These are phyloP conservation scores for Triplophysa yarkandensis DNA, from an alignment of 2,797 vertebrate genomes.

Conservation along the genomic window DNA sequence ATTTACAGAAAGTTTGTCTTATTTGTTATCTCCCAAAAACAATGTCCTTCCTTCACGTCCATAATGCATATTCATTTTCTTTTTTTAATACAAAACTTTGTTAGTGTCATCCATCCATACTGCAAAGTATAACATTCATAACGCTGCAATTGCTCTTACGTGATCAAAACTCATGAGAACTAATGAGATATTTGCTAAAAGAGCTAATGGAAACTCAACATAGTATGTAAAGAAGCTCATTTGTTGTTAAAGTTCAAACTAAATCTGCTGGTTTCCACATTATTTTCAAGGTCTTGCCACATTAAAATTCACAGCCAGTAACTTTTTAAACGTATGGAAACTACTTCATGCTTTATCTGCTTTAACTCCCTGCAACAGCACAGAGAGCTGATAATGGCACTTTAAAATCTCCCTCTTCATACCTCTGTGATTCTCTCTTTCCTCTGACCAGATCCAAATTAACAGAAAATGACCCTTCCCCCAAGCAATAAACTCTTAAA, in stretches of 20 bases:
- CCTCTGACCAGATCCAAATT: not conserved
- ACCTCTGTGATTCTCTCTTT: not conserved
- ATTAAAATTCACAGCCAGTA: constrained; percentile 8
- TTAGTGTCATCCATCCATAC: too few species aligned
- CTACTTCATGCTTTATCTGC: constrained; percentile 23
- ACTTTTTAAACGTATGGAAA: not conserved
- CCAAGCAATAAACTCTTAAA: constrained; percentile 1
- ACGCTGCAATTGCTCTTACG: too few species aligned
- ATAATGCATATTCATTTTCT: too few species aligned
- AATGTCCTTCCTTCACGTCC: too few species aligned
- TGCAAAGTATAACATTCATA: too few species aligned
- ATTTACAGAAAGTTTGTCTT: too few species aligned
- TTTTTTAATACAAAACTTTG: too few species aligned
- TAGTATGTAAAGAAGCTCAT: not conserved
- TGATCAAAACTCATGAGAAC: too few species aligned
- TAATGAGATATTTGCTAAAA: not conserved
- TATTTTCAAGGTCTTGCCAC: constrained; percentile 1
- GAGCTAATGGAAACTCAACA: not conserved
- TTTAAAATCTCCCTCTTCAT: constrained; percentile 13
- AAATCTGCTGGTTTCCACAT: constrained; percentile 10
- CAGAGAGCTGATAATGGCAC: constrained; percentile 12
- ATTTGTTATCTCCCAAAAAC: too few species aligned
- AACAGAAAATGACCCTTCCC: not conserved
- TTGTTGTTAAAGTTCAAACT: constrained; percentile 24
- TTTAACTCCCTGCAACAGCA: constrained; percentile 28